Conservation (phyloP, 2,113 vertebrate species). For the Turnix velox region DNA sequence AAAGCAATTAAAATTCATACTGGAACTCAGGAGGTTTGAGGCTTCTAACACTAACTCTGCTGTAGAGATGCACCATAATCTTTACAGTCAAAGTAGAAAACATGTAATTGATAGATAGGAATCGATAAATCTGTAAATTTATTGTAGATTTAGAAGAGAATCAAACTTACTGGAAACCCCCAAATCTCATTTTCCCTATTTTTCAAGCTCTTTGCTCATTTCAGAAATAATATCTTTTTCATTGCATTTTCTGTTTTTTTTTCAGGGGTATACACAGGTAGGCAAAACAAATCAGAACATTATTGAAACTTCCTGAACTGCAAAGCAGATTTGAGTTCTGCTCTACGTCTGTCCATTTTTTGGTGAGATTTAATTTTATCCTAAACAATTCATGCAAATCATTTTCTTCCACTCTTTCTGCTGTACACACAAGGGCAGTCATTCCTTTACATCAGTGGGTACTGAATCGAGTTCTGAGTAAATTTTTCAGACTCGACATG, state of each 20-base stretch:
- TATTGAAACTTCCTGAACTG: not conserved
- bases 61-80: not conserved
- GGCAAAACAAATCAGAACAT: not conserved
- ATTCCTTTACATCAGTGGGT: not conserved
- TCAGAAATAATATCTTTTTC: not conserved
- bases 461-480: not conserved
- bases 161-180: not conserved
- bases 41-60: not conserved
- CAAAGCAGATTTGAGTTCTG: not conserved
- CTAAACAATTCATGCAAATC: not conserved
- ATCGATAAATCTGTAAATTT: not conserved
- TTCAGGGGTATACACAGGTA: not conserved
- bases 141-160: not conserved
- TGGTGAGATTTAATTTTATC: not conserved
- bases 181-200: not conserved
- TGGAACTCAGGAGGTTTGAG: not conserved
- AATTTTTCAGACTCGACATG: not conserved
- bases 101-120: not conserved
- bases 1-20: not conserved
- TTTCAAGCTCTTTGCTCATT: not conserved
- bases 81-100: not conserved
- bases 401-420: not conserved
- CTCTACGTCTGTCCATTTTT: not conserved
- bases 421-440: not conserved
- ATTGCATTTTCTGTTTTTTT: not conserved